Evolutionary conservation across 2,888 invertebrate species (phyloP).

Genomic region (Fragum fragum): DNA sequence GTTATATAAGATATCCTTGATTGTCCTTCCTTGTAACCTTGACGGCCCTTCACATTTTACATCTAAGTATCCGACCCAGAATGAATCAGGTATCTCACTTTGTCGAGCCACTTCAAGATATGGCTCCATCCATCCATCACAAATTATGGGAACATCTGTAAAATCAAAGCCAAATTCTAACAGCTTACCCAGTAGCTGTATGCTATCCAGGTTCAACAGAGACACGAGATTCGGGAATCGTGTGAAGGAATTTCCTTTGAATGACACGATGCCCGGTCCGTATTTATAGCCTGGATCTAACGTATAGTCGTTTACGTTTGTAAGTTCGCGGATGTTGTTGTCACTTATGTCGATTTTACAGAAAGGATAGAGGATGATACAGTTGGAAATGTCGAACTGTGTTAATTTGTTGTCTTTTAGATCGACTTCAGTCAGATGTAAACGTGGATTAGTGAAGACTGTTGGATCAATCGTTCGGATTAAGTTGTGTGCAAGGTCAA

Average conservation of each 20-base stretch:
- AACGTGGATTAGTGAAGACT: conserved; percentile 15
- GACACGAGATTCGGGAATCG: conserved; percentile 41
- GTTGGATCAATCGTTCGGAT: conserved; percentile 36
- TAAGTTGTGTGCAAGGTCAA: conserved; percentile 30
- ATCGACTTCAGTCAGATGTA: conserved; percentile 24
- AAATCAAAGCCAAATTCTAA: conserved; percentile 41
- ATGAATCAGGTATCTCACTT: neutral
- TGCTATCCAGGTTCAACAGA: conserved; percentile 30
- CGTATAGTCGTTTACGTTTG: conserved; percentile 28
- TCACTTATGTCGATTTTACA: conserved; percentile 29
- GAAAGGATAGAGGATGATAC: conserved; percentile 42
- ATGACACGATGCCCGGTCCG: conserved; percentile 41
- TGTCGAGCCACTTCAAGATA: conserved; percentile 21
- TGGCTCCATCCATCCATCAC: conserved; percentile 47
- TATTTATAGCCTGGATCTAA: conserved; percentile 35
- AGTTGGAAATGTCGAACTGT: conserved; percentile 40
- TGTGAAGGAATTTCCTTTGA: conserved; percentile 14
- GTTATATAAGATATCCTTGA: neutral
- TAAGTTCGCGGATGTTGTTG: conserved; percentile 29
- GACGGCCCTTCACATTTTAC: conserved; percentile 40
- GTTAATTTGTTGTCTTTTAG: conserved; percentile 33
- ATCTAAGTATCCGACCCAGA: conserved; percentile 44
- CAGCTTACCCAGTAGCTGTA: conserved; percentile 35
- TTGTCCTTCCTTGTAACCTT: conserved; percentile 17
- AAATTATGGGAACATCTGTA: conserved; percentile 19